phyloP scores from a whole-genome alignment of 2,888 invertebrate species.

The Argynnis bischoffii region DNA sequence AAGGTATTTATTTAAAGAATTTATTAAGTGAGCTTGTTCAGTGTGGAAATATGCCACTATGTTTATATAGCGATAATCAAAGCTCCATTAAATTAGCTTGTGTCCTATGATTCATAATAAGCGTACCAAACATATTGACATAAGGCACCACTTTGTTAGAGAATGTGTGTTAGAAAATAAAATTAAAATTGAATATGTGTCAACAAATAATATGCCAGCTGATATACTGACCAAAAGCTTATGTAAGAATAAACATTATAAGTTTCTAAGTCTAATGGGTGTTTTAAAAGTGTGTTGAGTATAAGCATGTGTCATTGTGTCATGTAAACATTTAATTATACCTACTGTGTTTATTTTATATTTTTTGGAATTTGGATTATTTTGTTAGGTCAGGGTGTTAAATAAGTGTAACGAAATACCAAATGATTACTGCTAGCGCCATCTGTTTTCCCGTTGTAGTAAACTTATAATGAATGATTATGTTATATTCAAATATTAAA shows the following conservation, averaged over 20 bases:
- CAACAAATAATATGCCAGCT: no score
- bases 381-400: no score
- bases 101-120: slow-evolving; percentile 21
- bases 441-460: no score
- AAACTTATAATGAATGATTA: no score
- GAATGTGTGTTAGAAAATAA: slow-evolving; percentile 13
- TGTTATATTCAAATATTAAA: no score
- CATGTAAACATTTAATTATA: no score
- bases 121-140: slow-evolving; percentile 18
- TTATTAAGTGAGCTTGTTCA: slow-evolving; percentile 17
- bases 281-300: no score
- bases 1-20: slow-evolving; percentile 20
- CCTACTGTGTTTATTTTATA: no score
- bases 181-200: slow-evolving; percentile 20
- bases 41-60: not conserved
- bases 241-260: slow-evolving; percentile 12
- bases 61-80: slow-evolving; percentile 15
- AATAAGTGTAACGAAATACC: no score
- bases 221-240: slow-evolving; percentile 22
- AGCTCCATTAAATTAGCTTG: slow-evolving; percentile 8
- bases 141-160: slow-evolving; percentile 20
- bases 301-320: no score
- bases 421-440: no score
- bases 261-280: slow-evolving; percentile 3
- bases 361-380: no score